Base-by-base conservation (phyloP, 2,888 invertebrate species). In the Ethmia dodecea region DNA sequence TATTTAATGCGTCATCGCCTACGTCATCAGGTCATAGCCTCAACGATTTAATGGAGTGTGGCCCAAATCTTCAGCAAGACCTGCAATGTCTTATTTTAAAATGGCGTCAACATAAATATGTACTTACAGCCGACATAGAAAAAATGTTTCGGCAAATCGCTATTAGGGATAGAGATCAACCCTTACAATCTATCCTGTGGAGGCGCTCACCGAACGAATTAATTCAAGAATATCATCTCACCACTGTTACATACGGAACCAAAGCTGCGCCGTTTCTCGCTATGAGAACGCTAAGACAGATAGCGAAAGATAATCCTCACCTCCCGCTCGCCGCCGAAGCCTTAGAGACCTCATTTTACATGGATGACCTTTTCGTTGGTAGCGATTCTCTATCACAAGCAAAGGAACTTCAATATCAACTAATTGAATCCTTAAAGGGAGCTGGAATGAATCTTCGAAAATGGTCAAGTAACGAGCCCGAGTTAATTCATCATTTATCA, bases 81-180 rank as follows among this genome's bases (percentile, higher is more conserved):
- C 32, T 62, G 29, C 40, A 55, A 15, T 46, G 49, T 13, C 36
- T 62, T 2, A 29, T 60, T 3, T 37, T 53, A 35, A 31, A 49
- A 8, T 60, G 60, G 52, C 29, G 58, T 16, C 22, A 9, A 1
- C 31, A 53, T 29, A 41, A 36, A 0, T 47, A 43, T 13, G 28
- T 61, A 1, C 42, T 47, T 1, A 49, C 56, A 1, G 61, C 56
- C 6, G 18, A 18, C 6, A 18, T 18, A 4, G 18, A 18, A 6
- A 18, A 18, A 18, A 18, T 18, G 18, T 27, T 43, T 61, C 8
- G 33, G 45, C 4, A 58, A 64, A 40, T 64, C 64, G 60, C 64
- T 58, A 33, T 38, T 42, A 22, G n/a, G 2, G 0, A 51, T 55
- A 30, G 47, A 2, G 49, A 65, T 33, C 18, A 41, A 4, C 42